Percentiles rank a stretch among this genome's conserved stretches.
Evolutionary conservation across 2,888 invertebrate species (phyloP).

Genomic region (Melieria omissa): DNA sequence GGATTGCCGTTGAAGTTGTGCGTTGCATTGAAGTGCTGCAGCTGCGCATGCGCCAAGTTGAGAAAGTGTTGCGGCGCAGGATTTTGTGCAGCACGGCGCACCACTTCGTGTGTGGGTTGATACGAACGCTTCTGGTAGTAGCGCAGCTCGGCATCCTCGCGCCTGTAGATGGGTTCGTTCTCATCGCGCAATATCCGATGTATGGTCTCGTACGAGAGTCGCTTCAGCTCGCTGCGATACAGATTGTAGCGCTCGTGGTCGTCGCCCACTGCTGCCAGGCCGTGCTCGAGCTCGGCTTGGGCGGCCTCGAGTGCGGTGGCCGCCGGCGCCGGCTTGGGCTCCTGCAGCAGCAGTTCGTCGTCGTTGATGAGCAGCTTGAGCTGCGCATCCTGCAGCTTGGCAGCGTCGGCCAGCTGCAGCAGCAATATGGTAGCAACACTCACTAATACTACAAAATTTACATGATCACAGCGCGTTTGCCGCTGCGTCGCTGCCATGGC

Average conservation of each 20-base stretch:
- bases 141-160: slow-evolving; percentile 52
- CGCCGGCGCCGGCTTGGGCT: slow-evolving; percentile 36
- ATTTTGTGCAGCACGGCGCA: slow-evolving; percentile 41
- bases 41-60: slow-evolving; percentile 26
- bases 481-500: not conserved
- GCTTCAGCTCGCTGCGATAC: slow-evolving; percentile 52
- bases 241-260: slow-evolving; percentile 52
- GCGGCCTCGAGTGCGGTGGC: not conserved
- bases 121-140: slow-evolving; percentile 54
- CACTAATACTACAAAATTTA: slow-evolving; percentile 36
- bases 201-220: slow-evolving; percentile 60
- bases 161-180: slow-evolving; percentile 58
- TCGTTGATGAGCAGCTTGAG: slow-evolving; percentile 51
- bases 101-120: slow-evolving; percentile 45
- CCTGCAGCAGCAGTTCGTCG: slow-evolving; percentile 45
- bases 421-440: slow-evolving; percentile 28
- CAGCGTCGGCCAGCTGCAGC: slow-evolving; percentile 40
- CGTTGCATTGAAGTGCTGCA: slow-evolving; percentile 18
- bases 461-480: not conserved
- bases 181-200: slow-evolving; percentile 64
- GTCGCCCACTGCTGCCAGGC: slow-evolving; percentile 13
- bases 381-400: slow-evolving; percentile 50
- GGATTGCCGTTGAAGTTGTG: slow-evolving; percentile 14
- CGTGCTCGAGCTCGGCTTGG: not conserved
- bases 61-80: slow-evolving; percentile 6